Evolutionary conservation across 2,113 vertebrate species (phyloP), one percentile per base, ranked within the genome.

Genomic region (Pollachius pollachius): DNA sequence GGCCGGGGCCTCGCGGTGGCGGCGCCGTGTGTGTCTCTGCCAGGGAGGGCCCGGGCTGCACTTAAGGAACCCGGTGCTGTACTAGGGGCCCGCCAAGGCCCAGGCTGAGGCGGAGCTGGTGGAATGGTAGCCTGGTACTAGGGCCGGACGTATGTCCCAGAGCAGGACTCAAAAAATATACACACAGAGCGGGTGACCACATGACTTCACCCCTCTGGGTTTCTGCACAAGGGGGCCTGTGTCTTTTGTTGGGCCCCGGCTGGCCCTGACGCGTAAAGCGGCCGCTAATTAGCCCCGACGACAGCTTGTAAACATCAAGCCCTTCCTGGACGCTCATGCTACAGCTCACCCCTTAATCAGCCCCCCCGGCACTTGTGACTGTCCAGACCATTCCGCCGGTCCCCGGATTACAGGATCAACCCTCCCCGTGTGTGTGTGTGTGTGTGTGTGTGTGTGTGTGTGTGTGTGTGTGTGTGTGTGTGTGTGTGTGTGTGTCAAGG

Each of bases 341-440:
- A 62, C 23, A 52, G 66, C 75, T 84, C 81, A 56, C 65, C 52
- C 21, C 75, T 76, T 76, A 87, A 90, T 87, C 80, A 85, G 67
- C 69, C 16, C 15, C 15, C 59, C 37, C 70, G 71, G 75, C 85
- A 74, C 80, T 79, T 88, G 82, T 75, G 72, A 79, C 69, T 87
- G 76, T 87, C 82, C 88, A 91, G 87, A 75, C 67, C 70, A 65
- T 78, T 78, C 84, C 85, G 59, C 67, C 17, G 62, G 23, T 23
- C 82, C 80, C 80, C 74, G 81, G 85, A 90, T 89, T 87, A 89
- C 69, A 71, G 68, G 80, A 84, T 80, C 78, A 74, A 52, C 58
- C 56, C 21, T 2, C 21, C 67, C 52, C 52, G 64, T 70, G 73
- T 73, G 71, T 57, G 57, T 23, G 30, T 77, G 74, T 75, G 70